Evolutionary conservation across 1,140 invertebrate species (phyloP).

Genomic region (Triops longicaudatus): DNA sequence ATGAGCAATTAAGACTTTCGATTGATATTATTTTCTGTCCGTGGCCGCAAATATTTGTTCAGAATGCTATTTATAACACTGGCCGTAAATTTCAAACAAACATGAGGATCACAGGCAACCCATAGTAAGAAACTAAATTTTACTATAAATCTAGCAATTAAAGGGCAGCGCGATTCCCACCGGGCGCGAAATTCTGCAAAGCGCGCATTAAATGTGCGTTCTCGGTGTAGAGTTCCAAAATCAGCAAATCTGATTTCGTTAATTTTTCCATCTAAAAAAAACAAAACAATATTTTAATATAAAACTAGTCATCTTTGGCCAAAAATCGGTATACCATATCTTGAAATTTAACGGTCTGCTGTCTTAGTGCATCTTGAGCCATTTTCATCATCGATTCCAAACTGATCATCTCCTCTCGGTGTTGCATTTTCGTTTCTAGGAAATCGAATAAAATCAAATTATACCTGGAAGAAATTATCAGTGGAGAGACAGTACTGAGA

Average conservation of each 20-base stretch:
- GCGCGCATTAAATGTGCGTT: slow-evolving; percentile 23
- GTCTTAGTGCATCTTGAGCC: slow-evolving; percentile 51
- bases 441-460: neutral
- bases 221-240: slow-evolving; percentile 28
- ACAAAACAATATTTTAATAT: neutral
- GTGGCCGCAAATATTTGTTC: too few relatives aligned
- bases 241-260: slow-evolving; percentile 22
- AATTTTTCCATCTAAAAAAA: slow-evolving; percentile 26
- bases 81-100: neutral
- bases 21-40: neutral
- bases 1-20: neutral
- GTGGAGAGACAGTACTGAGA: too few relatives aligned
- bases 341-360: slow-evolving; percentile 50
- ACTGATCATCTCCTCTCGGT: slow-evolving; percentile 49
- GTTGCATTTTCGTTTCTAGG: slow-evolving; percentile 53
- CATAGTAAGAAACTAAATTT: too few relatives aligned
- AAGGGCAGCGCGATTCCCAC: neutral
- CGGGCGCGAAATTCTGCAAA: slow-evolving; percentile 14
- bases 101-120: neutral
- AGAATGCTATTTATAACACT: neutral
- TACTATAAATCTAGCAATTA: neutral
- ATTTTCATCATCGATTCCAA: slow-evolving; percentile 49
- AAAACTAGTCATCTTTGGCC: too few relatives aligned
- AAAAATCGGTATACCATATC: slow-evolving; percentile 42
- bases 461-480: neutral